Evolutionary conservation across 2,797 vertebrate species (phyloP), one percentile per base, ranked within the genome.

Genomic region (Urosaurus nigricauda): DNA sequence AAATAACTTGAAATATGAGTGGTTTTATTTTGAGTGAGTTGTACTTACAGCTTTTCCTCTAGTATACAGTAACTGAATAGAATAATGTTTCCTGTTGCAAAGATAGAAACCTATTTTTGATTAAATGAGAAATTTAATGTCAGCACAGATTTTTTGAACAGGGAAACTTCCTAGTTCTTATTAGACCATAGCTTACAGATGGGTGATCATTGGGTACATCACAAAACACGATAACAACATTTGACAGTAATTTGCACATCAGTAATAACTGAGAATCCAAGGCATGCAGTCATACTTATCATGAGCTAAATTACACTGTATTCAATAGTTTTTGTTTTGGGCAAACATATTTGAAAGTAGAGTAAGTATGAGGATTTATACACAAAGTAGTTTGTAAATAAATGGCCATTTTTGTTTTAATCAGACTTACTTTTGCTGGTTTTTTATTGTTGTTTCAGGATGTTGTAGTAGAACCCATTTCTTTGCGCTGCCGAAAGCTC

Each of bases 401-500:
- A 4, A 14, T 60, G 5, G 4, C n/a, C 37, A 3, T 53, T n/a
- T 73, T 14, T 26, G 53, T 51, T 51, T 51, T 9, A 35, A 75
- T 60, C n/a, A 79, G 56, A 43, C 58, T 83, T 58, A 84, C 21
- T 87, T 84, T 8, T 77, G 0, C 88, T 85, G 90, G 51, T 32
- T 73, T 85, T 53, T 92, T 77, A 91, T 91, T 90, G 77, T 91
- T 47, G 63, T 88, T 94, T 1, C 94, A 98, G 98, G 98, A 97
- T 94, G 96, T 98, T 92, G 94, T 97, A 93, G 94, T 96, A 1
- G 97, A 96, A 79, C 96, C 98, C 2, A 96, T 98, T 94, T 97
- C 98, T 0, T 96, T 99, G 94, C 97, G 98, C 13, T 99, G 98
- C 96, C 97, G 99, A 95, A 99, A 99, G 94, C 96, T 99, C 92